Evolutionary conservation across 2,888 invertebrate genomes (phyloP), one percentile per base, ranked within the genome.

Genomic region (Mesorhabditis spiculigera): DNA sequence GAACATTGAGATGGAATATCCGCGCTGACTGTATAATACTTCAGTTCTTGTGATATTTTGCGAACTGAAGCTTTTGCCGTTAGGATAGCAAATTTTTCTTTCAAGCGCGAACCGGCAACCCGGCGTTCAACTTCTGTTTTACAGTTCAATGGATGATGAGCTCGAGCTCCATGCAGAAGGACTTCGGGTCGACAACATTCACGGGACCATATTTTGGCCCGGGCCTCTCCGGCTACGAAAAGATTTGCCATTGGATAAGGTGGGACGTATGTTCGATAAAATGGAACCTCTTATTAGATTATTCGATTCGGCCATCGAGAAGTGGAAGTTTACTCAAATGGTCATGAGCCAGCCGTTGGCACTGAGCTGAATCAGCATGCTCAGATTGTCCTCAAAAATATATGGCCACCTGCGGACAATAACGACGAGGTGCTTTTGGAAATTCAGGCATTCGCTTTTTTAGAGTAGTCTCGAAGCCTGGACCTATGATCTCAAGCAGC

Each of bases 251-350:
- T n/a, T 50, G 10, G 58, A 50, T 50, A 10, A 50, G 58, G 58
- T 50, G n/a, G 10, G 58, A n/a, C n/a, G 28, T 50, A 50, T 50
- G 8, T 50, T 50, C n/a, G 58, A 50, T n/a, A 13, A 13, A 13
- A 13, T n/a, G 58, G 10, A 50, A 13, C n/a, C 58, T 50, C 8
- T 13, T 50, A n/a, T 50, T 50, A 50, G 58, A 50, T 50, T 13
- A n/a, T 50, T 10, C 58, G n/a, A 50, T 50, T 50, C n/a, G 10
- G 58, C 8, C 8, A n/a, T 10, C 58, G 58, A 13, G 58, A 50
- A 50, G n/a, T 50, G 10, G 58, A 50, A 50, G 58, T 50, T 50
- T 50, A 50, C 58, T n/a, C 58, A 50, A n/a, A 50, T 50, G n/a
- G 8, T 13, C 8, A 50, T n/a, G n/a, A 50, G n/a, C 58, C 58